These are phyloP conservation scores for Habropoda laboriosa DNA, from an alignment of 1,140 invertebrate species.

Conservation along the genomic window DNA sequence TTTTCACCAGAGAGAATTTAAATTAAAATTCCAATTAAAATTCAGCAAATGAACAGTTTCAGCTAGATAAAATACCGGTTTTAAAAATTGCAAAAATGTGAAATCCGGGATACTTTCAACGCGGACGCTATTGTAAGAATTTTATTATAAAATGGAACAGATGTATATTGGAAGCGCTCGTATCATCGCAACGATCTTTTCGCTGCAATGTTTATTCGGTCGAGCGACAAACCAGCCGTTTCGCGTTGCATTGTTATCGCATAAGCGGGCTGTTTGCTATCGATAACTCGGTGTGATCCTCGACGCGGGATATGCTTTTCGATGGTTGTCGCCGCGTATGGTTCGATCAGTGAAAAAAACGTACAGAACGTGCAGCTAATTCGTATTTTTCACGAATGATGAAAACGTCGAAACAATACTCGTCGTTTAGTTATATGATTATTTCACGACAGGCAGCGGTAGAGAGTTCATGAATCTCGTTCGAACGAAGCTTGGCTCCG, in stretches of 20 bases:
- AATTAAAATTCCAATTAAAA: too few species aligned
- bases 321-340: not conserved
- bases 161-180: not conserved
- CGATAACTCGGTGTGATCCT: not conserved
- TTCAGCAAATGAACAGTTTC: too few species aligned
- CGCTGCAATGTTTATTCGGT: constrained; percentile 9
- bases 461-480: not conserved
- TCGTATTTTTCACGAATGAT: not conserved
- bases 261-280: constrained; percentile 7
- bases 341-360: not conserved
- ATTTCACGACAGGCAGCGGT: not conserved
- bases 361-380: too few species aligned
- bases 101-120: too few species aligned
- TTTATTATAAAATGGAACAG: too few species aligned
- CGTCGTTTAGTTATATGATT: not conserved
- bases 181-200: constrained; percentile 9
- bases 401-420: not conserved
- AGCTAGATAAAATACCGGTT: too few species aligned
- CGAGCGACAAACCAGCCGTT: not conserved
- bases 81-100: too few species aligned
- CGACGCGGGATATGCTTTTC: not conserved
- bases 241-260: not conserved
- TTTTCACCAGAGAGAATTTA: too few species aligned
- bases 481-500: not conserved
- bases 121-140: too few species aligned